Evolutionary conservation across 2,797 vertebrate genomes (phyloP).

Genomic region (Siniperca scherzeri): DNA sequence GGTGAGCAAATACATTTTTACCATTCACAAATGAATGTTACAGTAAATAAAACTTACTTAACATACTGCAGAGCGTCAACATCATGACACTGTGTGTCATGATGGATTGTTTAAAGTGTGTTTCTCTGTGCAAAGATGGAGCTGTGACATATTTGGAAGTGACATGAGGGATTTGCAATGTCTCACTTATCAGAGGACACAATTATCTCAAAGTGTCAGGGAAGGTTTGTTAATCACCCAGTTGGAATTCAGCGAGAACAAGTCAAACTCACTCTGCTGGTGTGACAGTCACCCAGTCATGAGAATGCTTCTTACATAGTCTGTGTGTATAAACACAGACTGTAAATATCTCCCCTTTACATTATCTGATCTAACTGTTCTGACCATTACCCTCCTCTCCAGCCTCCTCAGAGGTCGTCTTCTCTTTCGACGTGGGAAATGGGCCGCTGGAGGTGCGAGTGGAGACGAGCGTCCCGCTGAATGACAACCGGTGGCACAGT

Average conservation of each 20-base stretch:
- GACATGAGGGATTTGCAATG: conserved; percentile 24
- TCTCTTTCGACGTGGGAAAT: conserved; percentile 97
- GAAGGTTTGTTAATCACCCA: conserved; percentile 16
- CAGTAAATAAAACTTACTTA: background rate
- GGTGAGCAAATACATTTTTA: background rate
- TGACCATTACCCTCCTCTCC: conserved; percentile 31
- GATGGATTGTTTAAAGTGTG: conserved; percentile 3
- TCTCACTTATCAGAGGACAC: conserved; percentile 38
- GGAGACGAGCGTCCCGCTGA: conserved; percentile 84
- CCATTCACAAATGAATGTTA: background rate
- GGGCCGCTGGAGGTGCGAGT: conserved; percentile 91
- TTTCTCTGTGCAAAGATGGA: background rate
- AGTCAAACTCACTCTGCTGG: conserved; percentile 31
- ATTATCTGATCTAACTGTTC: background rate
- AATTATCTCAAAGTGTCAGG: conserved; percentile 37
- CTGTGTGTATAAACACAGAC: background rate
- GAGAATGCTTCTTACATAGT: background rate
- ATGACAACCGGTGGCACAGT: conserved; percentile 94
- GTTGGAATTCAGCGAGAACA: background rate
- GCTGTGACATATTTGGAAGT: background rate
- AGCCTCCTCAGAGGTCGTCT: conserved; percentile 91
- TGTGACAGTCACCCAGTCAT: conserved; percentile 10
- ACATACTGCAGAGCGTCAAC: background rate
- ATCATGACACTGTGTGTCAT: background rate
- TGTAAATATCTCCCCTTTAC: background rate